Percentiles rank a stretch among this genome's conserved stretches.
Conservation (phyloP, 53 echinoderm and acorn worm species). For the Crossaster papposus region DNA sequence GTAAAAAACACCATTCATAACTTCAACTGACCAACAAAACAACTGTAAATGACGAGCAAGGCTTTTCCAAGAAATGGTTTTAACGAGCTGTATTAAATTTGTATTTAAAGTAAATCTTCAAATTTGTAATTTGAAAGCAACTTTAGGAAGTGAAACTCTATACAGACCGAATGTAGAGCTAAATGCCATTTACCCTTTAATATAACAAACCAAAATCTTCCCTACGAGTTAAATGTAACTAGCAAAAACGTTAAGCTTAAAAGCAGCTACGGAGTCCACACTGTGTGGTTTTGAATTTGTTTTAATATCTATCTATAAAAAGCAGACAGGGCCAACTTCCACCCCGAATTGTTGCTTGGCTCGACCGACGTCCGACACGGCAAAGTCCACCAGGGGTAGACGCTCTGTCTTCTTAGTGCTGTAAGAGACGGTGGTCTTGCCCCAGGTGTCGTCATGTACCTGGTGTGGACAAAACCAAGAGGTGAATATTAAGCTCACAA, state of each 20-base stretch:
- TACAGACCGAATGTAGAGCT: conserved; percentile 5
- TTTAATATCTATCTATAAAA: conserved; percentile 72
- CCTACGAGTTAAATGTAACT: conserved; percentile 27
- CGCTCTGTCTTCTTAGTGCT: conserved; percentile 81
- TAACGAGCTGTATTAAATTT: too few relatives aligned
- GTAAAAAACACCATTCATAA: too few relatives aligned
- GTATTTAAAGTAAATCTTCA: too few relatives aligned
- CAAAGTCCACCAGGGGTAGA: conserved; percentile 89
- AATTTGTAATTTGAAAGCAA: neutral
- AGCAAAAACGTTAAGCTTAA: conserved; percentile 33
- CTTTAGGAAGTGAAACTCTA: conserved; percentile 15
- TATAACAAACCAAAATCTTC: conserved; percentile 17
- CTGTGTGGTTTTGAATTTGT: neutral
- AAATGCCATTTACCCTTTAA: conserved; percentile 13
- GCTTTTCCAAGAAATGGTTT: too few relatives aligned
- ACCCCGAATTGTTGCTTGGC: conserved; percentile 86
- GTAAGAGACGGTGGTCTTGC: conserved; percentile 77
- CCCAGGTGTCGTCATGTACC: conserved; percentile 52
- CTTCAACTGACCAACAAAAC: too few relatives aligned
- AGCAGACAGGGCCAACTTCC: conserved; percentile 95
- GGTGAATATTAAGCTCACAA: neutral
- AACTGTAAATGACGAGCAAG: too few relatives aligned
- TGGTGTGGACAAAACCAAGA: neutral
- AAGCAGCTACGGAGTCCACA: conserved; percentile 28
- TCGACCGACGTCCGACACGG: conserved; percentile 77